A percentile compares a stretch with the other conserved stretches of the same genome.
Conservation (phyloP, 2,113 vertebrate species). For the Hippoglossus stenolepis region DNA sequence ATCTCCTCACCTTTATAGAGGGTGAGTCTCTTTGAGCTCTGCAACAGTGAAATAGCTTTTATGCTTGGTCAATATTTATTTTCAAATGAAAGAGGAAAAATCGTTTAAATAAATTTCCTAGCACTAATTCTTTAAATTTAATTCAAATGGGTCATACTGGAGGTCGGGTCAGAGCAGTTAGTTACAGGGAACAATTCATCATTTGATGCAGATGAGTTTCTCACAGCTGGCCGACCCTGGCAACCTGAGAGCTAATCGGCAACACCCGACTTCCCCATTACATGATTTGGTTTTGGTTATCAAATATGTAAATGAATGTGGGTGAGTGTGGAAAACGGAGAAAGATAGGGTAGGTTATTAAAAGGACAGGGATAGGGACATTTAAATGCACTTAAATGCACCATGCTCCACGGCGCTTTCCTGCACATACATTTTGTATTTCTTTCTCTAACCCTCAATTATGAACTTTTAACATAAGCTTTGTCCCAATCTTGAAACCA, state of each 20-base stretch:
- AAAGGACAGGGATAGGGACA: neutral
- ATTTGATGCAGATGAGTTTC: neutral
- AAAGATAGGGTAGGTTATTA: neutral
- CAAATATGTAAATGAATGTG: constrained; percentile 30
- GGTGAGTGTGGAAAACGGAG: neutral
- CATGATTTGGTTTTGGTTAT: constrained; percentile 31
- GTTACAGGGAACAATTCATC: constrained; percentile 1
- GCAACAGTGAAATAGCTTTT: constrained; percentile 23
- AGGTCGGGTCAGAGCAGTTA: constrained; percentile 1
- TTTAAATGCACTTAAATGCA: neutral
- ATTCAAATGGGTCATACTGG: neutral
- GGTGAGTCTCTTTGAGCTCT: constrained; percentile 31
- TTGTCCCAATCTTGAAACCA: too few relatives aligned
- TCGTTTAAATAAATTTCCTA: neutral
- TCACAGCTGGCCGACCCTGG: neutral
- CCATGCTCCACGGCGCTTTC: neutral
- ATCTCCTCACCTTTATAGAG: constrained; percentile 30
- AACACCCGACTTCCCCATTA: constrained; percentile 19
- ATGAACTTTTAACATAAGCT: too few relatives aligned
- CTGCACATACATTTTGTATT: neutral
- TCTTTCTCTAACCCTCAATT: neutral
- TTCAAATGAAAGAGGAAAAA: constrained; percentile 8
- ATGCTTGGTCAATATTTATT: constrained; percentile 38
- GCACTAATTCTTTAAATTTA: neutral
- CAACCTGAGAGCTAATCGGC: constrained; percentile 30